Evolutionary conservation across 2,888 invertebrate genomes (phyloP).

Genomic region (Drosophila kambysellisi): DNA sequence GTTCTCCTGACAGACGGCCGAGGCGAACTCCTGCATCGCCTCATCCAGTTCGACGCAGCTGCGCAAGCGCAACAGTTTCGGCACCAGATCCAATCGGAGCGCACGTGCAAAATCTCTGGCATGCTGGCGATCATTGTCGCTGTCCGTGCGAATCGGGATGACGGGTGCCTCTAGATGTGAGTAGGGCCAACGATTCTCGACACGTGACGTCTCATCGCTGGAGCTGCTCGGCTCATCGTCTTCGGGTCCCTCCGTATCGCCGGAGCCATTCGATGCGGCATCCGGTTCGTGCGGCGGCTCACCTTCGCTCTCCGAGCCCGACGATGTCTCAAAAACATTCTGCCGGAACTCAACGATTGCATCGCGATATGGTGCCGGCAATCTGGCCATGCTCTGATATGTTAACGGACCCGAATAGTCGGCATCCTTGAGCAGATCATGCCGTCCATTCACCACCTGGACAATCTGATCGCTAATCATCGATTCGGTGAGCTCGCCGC

Average conservation of each 20-base stretch:
- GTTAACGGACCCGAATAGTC: constrained; percentile 94
- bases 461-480: constrained; percentile 86
- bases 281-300: constrained; percentile 89
- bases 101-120: constrained; percentile 93
- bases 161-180: constrained; percentile 84
- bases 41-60: constrained; percentile 96
- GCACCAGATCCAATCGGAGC: constrained; percentile 90
- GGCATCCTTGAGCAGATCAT: constrained; percentile 89
- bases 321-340: constrained; percentile 88
- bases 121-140: constrained; percentile 94
- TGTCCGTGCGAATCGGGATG: constrained; percentile 86
- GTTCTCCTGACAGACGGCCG: constrained; percentile 93
- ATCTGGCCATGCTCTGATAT: constrained; percentile 92
- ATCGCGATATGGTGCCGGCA: constrained; percentile 93
- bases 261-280: constrained; percentile 91
- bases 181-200: constrained; percentile 85
- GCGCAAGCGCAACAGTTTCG: constrained; percentile 90
- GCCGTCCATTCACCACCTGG: constrained; percentile 88
- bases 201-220: constrained; percentile 84
- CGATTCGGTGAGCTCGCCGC: constrained; percentile 89
- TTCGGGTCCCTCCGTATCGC: constrained; percentile 90
- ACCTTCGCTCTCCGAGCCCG: constrained; percentile 88
- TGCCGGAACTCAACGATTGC: constrained; percentile 89
- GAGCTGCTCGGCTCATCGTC: constrained; percentile 86
- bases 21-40: constrained; percentile 95